Base-by-base conservation (phyloP, 2,888 invertebrate species). In the Gymnoscelis rufifasciata region DNA sequence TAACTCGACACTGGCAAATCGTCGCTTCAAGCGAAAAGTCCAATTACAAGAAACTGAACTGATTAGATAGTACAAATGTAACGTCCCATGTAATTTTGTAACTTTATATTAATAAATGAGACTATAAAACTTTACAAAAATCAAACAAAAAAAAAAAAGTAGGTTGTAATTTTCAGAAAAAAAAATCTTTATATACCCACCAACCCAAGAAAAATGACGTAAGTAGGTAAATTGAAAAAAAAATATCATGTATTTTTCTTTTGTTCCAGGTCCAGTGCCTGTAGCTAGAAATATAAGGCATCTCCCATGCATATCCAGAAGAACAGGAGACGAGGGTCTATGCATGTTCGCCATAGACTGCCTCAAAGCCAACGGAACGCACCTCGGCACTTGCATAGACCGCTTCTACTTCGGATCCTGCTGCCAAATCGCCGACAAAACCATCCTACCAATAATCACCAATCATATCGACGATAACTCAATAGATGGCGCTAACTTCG, bases 291-390 rank as follows among this genome's bases (percentile, higher is more conserved):
- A 96, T 78, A 97, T 97, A 74, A 91, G 96, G 70, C 95, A 96
- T 70, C 87, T 96, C 64, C 95, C 96, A 19, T 97, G 97, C 82
- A 92, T 95, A 73, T 95, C 95, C 46, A 90, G 94, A 70, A 91
- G 92, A 69, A 92, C 93, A 23, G 93, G 92, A 26, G 92, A 94
- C 58, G 93, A 93, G 52, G 97, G 97, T 0, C 90, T 95, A 0
- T 97, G 97, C 70, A 97, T 97, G 97, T 97, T 97, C 72, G 97
- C 96, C 51, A 96, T 96, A 78, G 95, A 97, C 66, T 97, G 97
- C 74, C 91, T 95, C 36, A 95, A 96, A 88, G 92, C 94, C 50
- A 97, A 97, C 72, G 97, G 97, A 30, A 94, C 96, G 0, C 97
- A 97, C 66, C 84, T 97, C 57, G 97, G 96, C 23, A 96, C 96